Percentiles rank a stretch among this genome's conserved stretches.
phyloP scores from a whole-genome alignment of 2,797 vertebrate genomes.

The Chaunax sp. region DNA sequence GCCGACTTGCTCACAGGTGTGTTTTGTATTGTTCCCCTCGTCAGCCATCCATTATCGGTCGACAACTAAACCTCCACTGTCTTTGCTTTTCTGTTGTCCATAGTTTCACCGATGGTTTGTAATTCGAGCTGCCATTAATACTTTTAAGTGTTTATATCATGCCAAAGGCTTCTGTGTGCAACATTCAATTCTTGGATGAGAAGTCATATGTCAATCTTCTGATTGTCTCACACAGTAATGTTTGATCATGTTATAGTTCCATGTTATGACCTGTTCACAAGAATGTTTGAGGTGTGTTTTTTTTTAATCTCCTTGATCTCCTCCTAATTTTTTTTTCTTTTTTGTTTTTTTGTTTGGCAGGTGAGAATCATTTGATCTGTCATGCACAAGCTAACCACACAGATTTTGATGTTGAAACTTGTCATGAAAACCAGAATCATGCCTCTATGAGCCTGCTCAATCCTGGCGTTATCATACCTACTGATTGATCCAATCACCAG shows the following conservation, averaged over 20 bases:
- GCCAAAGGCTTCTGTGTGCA: not conserved
- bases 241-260: not conserved
- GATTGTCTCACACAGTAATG: not conserved
- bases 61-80: too few species aligned
- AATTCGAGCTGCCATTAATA: too few species aligned
- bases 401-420: conserved; percentile 21
- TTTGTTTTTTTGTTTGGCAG: conserved; percentile 30
- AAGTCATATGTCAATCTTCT: not conserved
- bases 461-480: too few species aligned
- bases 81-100: too few species aligned
- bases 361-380: conserved; percentile 17
- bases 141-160: too few species aligned
- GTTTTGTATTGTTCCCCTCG: not conserved
- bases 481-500: too few species aligned
- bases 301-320: not conserved
- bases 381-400: not conserved
- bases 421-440: conserved; percentile 44
- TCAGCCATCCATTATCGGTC: too few species aligned
- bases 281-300: not conserved
- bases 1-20: not conserved
- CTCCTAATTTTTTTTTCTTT: too few species aligned
- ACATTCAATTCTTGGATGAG: not conserved
- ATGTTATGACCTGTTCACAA: conserved; percentile 3
- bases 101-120: not conserved
- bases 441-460: not conserved